These are phyloP conservation scores for Eptatretus burgeri DNA, from an alignment of 2,113 vertebrate genomes.

Conservation along the genomic window DNA sequence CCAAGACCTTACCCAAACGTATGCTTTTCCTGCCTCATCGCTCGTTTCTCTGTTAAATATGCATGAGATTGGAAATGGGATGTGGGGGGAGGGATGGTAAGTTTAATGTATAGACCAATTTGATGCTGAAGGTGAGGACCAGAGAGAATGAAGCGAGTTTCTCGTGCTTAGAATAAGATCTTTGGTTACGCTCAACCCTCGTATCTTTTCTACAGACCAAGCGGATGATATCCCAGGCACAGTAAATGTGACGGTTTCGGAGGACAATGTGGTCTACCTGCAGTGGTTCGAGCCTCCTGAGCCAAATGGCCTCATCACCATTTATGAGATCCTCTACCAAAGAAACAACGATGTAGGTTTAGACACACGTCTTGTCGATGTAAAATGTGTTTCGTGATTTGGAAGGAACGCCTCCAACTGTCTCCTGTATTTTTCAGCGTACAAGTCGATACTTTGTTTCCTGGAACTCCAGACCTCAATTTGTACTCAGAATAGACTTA, in stretches of 20 bases:
- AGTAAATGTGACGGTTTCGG: constrained; percentile 17
- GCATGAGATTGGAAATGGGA: not conserved
- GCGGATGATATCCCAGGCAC: constrained; percentile 28
- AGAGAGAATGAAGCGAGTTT: no score
- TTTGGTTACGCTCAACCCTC: no score
- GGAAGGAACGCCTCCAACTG: no score
- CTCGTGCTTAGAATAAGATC: no score
- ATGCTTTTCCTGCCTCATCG: not conserved
- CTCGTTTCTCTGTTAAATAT: not conserved
- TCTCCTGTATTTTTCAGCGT: no score
- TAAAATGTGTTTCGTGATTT: no score
- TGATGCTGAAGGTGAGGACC: not conserved
- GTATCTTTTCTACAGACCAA: constrained; percentile 13
- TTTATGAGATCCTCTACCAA: constrained; percentile 25
- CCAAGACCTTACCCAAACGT: constrained; percentile 81
- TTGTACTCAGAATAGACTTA: no score
- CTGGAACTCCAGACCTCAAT: no score
- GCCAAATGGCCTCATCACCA: constrained; percentile 33
- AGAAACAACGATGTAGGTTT: constrained; percentile 14
- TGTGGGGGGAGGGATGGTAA: not conserved
- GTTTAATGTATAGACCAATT: no score
- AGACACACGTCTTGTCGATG: no score
- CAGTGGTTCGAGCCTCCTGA: constrained; percentile 24
- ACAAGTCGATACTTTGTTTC: no score
- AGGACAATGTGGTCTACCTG: constrained; percentile 22